phyloP scores from a whole-genome alignment of 2,888 invertebrate genomes.

The Eilema griseolum region DNA sequence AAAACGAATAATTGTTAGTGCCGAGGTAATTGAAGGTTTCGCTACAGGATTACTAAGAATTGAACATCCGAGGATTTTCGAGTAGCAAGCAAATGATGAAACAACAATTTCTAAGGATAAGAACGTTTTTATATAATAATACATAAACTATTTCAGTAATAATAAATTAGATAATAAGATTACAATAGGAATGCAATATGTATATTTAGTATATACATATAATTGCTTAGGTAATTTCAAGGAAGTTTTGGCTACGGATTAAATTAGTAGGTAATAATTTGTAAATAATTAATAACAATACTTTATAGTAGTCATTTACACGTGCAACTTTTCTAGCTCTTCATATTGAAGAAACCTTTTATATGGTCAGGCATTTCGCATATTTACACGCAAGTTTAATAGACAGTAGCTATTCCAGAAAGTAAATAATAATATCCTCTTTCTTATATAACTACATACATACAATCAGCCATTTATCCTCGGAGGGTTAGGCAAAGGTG shows the following conservation, averaged over 20 bases:
- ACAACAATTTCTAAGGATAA: slow-evolving; percentile 30
- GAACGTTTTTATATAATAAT: neutral
- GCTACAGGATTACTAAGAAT: slow-evolving; percentile 61
- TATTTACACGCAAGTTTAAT: neutral
- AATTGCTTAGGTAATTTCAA: no score
- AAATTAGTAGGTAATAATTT: neutral
- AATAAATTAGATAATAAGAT: no score
- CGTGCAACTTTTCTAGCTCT: no score
- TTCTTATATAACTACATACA: no score
- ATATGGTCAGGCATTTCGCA: no score
- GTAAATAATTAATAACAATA: neutral
- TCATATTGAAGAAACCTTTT: no score
- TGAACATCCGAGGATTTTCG: slow-evolving; percentile 39
- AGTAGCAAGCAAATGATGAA: slow-evolving; percentile 36
- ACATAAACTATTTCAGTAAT: neutral
- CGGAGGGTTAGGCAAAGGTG: no score
- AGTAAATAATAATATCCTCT: neutral
- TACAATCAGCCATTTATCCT: no score
- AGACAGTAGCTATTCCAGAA: neutral
- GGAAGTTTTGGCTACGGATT: neutral
- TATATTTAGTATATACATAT: neutral
- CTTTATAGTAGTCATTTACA: no score
- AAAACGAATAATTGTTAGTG: slow-evolving; percentile 66
- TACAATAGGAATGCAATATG: no score
- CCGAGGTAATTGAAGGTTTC: slow-evolving; percentile 62